phyloP scores from a whole-genome alignment of 2,797 vertebrate species.

The Melanogrammus aeglefinus region DNA sequence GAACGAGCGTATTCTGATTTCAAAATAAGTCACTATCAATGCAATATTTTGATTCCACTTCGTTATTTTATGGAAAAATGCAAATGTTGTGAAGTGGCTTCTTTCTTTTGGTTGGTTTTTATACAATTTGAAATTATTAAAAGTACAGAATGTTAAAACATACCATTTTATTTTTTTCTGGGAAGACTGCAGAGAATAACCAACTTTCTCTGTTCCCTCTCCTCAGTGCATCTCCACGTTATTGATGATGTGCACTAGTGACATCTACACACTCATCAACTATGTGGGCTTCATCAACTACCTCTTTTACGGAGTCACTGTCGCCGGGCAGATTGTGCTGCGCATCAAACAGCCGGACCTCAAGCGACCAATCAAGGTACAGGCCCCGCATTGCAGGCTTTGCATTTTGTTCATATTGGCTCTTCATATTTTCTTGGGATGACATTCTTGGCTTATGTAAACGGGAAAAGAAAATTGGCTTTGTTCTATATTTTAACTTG shows the following conservation, averaged over 20 bases:
- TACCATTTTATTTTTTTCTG: too few relatives aligned
- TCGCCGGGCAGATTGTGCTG: slow-evolving; percentile 78
- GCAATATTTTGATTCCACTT: background rate
- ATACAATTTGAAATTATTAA: too few relatives aligned
- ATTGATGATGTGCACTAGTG: slow-evolving; percentile 79
- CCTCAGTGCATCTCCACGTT: slow-evolving; percentile 74
- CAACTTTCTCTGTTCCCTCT: background rate
- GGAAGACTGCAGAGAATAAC: too few relatives aligned
- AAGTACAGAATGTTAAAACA: too few relatives aligned
- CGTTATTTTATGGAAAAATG: background rate
- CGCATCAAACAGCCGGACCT: slow-evolving; percentile 73
- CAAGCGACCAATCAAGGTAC: slow-evolving; percentile 75
- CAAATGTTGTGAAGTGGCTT: background rate
- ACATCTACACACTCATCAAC: slow-evolving; percentile 83
- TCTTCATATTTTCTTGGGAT: too few relatives aligned
- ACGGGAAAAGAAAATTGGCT: background rate
- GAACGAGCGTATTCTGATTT: background rate
- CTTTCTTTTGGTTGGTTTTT: background rate
- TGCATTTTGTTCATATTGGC: too few relatives aligned
- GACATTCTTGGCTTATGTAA: background rate
- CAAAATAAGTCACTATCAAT: background rate
- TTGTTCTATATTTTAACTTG: background rate
- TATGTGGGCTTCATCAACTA: slow-evolving; percentile 83
- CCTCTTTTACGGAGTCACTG: slow-evolving; percentile 79
- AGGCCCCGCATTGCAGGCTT: background rate